Base-by-base conservation (phyloP, 2,888 invertebrate genomes). In the Taphrorychus bicolor region DNA sequence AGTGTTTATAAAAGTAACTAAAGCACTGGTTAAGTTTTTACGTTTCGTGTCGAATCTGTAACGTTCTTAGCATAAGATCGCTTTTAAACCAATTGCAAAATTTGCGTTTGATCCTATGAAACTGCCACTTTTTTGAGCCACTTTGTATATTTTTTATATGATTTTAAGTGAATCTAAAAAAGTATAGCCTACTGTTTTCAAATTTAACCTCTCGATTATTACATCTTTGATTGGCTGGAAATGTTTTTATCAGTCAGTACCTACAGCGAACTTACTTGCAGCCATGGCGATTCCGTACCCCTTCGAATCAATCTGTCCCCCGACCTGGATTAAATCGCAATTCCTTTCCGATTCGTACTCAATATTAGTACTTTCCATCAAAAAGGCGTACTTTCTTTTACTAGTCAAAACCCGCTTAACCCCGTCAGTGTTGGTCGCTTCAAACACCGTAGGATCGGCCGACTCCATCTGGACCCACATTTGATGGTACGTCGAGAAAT, bases 331-430 rank as follows among this genome's bases (percentile, higher is more conserved):
- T 70, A 97, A 85, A 53, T 94, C 91, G 78, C 97, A 97, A 76
- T 94, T 87, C 69, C 93, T 86, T 81, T 95, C 92, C 71, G 93
- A 87, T 75, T 91, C 91, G 82, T 97, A 99, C 82, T 99, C 98
- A 71, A 98, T 91, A 0, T 92, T 91, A 0, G 96, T 93, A 4
- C 96, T 97, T 84, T 98, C 98, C 95, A 98, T 97, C 51, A 99
- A 85, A 81, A 92, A 98, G 2, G 98, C 98, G 81, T 96, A 99
- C 60, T 86, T 86, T 58, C 91, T 87, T 80, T 92, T 92, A 45
- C 88, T 89, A 81, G 89, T 91, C 59, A 88, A 77, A 0, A 97
- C 97, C 67, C 94, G 86, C 11, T 94, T 92, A 0, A 95, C 90
- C 0, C 97, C 98, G 76, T 95, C 94, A 49, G 89, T 88, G 79